Percentiles rank a stretch among this genome's conserved stretches.
Conservation (phyloP, 2,113 vertebrate species). For the Camelus dromedarius region DNA sequence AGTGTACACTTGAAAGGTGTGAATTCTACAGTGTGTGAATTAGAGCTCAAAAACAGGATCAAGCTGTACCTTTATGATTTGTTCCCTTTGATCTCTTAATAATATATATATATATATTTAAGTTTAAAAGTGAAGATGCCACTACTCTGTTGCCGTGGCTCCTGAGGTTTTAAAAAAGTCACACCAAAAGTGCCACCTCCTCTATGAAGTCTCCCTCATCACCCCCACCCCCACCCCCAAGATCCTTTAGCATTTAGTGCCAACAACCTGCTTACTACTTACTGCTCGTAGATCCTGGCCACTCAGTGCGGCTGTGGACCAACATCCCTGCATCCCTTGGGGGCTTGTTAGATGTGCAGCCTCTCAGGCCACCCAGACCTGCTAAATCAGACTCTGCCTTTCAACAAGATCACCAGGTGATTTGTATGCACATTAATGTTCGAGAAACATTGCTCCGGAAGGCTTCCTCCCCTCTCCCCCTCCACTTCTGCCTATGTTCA, state of each 20-base stretch:
- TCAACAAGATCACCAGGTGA: background rate
- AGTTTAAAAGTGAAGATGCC: background rate
- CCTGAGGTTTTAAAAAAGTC: background rate
- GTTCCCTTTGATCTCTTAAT: background rate
- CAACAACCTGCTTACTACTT: background rate
- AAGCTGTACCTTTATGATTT: background rate
- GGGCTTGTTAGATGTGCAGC: background rate
- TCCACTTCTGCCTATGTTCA: background rate
- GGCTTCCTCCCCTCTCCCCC: too few species aligned
- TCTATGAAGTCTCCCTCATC: background rate
- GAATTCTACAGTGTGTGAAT: background rate
- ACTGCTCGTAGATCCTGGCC: background rate
- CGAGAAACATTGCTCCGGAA: background rate
- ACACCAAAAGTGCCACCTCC: background rate
- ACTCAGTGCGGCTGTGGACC: accelerated
- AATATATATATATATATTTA: background rate
- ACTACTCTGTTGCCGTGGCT: background rate
- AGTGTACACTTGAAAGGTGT: background rate
- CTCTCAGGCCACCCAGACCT: background rate
- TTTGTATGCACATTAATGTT: background rate
- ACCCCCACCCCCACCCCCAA: background rate
- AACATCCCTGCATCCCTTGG: accelerated
- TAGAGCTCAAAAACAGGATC: background rate
- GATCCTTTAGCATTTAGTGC: background rate
- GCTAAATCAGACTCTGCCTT: background rate